phyloP scores from a whole-genome alignment of 1,140 invertebrate genomes.

The Holotrichia oblita region DNA sequence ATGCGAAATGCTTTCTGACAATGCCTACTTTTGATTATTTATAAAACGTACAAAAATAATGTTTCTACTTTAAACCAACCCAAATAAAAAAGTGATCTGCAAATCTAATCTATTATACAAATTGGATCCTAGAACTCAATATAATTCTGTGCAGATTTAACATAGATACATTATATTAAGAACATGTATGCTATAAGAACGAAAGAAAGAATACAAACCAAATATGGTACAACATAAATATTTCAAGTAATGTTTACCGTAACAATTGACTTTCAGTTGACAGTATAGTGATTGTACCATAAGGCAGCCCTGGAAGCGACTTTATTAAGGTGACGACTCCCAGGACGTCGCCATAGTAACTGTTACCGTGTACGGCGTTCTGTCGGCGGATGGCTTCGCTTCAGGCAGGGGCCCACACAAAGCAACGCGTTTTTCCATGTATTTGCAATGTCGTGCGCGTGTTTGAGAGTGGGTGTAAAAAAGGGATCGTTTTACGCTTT shows the following conservation, averaged over 20 bases:
- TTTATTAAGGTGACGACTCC: conserved; percentile 36
- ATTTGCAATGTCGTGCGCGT: conserved; percentile 22
- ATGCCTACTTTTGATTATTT: no score
- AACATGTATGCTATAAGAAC: not conserved
- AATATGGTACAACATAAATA: conserved; percentile 4
- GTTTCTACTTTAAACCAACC: not conserved
- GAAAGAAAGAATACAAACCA: conserved; percentile 7
- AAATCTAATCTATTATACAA: no score
- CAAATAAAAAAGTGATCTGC: no score
- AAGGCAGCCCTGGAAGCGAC: conserved; percentile 29
- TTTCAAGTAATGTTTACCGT: conserved; percentile 32
- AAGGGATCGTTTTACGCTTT: conserved; percentile 33
- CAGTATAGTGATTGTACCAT: conserved; percentile 26
- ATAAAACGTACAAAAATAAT: not conserved
- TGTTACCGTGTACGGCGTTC: conserved; percentile 27
- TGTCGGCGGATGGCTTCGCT: conserved; percentile 22
- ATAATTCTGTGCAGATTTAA: no score
- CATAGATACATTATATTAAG: no score
- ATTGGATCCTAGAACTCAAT: no score
- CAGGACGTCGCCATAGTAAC: conserved; percentile 35
- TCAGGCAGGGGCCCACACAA: conserved; percentile 8
- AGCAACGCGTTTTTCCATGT: conserved; percentile 18
- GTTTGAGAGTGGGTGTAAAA: conserved; percentile 26
- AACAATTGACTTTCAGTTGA: conserved; percentile 36
- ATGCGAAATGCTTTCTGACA: no score